Base-by-base conservation (phyloP, 30 jellyfish, hydroid and myxozoan genomes). In the Turritopsis dohrnii region DNA sequence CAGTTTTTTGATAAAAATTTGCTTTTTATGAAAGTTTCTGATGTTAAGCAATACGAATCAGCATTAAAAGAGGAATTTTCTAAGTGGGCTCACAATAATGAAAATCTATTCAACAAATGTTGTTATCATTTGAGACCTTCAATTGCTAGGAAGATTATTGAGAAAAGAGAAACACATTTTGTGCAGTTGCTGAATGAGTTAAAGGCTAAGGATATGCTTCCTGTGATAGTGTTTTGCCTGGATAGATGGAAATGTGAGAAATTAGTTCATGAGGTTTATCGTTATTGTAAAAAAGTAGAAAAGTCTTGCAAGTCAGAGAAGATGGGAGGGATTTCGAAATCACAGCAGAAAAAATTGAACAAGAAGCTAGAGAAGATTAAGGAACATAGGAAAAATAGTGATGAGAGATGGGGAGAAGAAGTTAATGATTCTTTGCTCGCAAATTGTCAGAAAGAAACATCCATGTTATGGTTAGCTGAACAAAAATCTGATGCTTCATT, bases 221-320 rank as follows among this genome's bases (percentile, higher is more conserved):
- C 87, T 0, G 87, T 65, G 18, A 53, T 80, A 4, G 87, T 80
- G 66, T 80, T 80, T 80, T 53, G 82, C 65, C 52, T 80, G 8
- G 87, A 80, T 52, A 81, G 87, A 9, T 8, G 5, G 54, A 27
- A 22, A 29, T 80, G 87, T 54, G 3, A 21, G 18, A 1, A 4
- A 18, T 65, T 80, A 16, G 72, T 52, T 0, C 5, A 76, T 23
- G 29, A 28, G 1, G 84, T 76, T 16, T 54, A 18, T 17, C 4
- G 22, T 1, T 76, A 76, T 52, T 76, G 71, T 23, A 54, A 28
- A 76, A n/a, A 16, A 25, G 53, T 18, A 28, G 84, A 76, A 76
- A 52, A 1, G 72, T 26, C 1, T 8, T 22, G 17, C 53, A 1
- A 26, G 18, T 1, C 1, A 29, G 53, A 76, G 7, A 76, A 76